Percentiles rank a stretch among this genome's conserved stretches.
phyloP scores from a whole-genome alignment of 2,113 vertebrate species.

The Oceanodroma tethys region DNA sequence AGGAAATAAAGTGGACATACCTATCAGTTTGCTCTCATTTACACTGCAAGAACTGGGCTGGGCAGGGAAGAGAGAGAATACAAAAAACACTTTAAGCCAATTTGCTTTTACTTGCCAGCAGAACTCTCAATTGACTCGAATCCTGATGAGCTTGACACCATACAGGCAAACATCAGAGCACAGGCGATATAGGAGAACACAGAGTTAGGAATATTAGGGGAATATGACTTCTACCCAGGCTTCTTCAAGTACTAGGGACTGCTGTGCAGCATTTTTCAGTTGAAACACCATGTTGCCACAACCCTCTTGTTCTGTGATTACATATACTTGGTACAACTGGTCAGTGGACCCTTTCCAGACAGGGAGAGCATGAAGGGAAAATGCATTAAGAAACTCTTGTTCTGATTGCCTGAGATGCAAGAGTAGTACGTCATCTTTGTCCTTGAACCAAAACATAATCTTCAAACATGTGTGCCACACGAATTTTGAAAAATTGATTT shows the following conservation, averaged over 20 bases:
- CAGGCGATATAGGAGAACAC: neutral
- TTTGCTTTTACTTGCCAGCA: neutral
- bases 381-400: neutral
- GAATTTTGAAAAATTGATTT: neutral
- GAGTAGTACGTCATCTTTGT: neutral
- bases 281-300: neutral
- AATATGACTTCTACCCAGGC: neutral
- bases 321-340: neutral
- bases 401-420: neutral
- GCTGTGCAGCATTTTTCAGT: neutral
- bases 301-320: neutral
- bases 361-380: neutral
- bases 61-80: neutral
- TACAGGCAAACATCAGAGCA: neutral
- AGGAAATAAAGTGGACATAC: neutral
- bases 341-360: neutral
- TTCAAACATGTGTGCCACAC: neutral
- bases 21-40: neutral
- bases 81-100: neutral
- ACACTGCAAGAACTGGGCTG: neutral
- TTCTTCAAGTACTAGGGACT: neutral
- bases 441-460: neutral
- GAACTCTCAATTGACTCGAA: neutral
- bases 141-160: neutral
- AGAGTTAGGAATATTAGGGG: neutral